Evolutionary conservation across 2,113 vertebrate species (phyloP), one percentile per base, ranked within the genome.

Genomic region (Phalacrocorax carbo): DNA sequence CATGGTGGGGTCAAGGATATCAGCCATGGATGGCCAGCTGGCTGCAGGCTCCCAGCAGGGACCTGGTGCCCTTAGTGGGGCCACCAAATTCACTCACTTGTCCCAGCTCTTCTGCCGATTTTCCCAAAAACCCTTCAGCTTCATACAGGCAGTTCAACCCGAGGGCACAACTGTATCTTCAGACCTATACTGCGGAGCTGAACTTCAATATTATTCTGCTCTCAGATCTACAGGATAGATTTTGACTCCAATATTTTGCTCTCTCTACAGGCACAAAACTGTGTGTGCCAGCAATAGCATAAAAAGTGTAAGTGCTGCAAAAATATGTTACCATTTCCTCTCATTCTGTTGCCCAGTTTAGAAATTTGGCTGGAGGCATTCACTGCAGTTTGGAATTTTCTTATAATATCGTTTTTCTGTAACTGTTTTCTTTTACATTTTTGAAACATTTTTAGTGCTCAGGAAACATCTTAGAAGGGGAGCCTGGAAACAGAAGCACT

Each of bases 251-350:
- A 62, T 91, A 85, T 86, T 93, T 95, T 91, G 23, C 86, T 94
- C 90, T 93, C 86, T 94, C 87, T 88, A 82, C 94, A 96, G 90
- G 87, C 93, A 87, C 27, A 94, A 87, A 96, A 76, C 27, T 12
- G 9, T 32, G 76, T 94, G 92, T 88, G 96, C 96, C 96, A 97
- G 96, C 93, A 97, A 95, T 86, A 96, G 97, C 96, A 94, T 90
- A 91, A 96, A 96, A 97, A 96, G 92, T 96, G 95, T 97, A 97
- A 97, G 96, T 97, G 94, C 96, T 96, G 93, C 94, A 96, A 86
- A 97, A 97, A 96, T 93, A 96, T 97, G 97, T 96, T 96, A 95
- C 94, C 95, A 93, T 97, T 97, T 97, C 96, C 96, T 97, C 61
- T 96, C 82, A 58, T 75, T 94, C 84, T 58, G 61, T 88, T 97